Evolutionary conservation across 2,113 vertebrate species (phyloP), one percentile per base, ranked within the genome.

Genomic region (Myotis yumanensis): DNA sequence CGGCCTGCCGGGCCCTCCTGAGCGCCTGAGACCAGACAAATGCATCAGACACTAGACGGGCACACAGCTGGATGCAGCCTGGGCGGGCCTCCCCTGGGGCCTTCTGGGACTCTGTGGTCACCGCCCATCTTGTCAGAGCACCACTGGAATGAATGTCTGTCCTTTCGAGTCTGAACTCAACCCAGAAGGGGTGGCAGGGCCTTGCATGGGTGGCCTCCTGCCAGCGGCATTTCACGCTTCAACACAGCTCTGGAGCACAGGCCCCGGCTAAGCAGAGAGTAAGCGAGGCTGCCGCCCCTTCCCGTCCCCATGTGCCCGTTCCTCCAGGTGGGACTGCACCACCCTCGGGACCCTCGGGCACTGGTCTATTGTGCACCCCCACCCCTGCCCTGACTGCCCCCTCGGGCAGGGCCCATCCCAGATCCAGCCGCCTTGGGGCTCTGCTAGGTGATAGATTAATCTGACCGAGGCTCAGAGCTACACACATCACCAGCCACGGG

Each of bases 111-210:
- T 4, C 0, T 35, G 28, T 16, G 85, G 71, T 93, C 95, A 72
- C 35, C 52, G 76, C n/a, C 69, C 77, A 37, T 77, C 62, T 89
- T 35, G 59, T 86, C 77, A 83, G 89, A 69, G 76, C 23, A 66
- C 57, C 43, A 22, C 83, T 62, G 57, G 87, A 90, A 84, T 81
- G 28, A 92, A 68, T 28, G 22, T 48, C 90, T 94, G 54, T 93
- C 64, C 40, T 52, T 54, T 77, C 1, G 1, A 18, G 35, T 81
- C 32, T 25, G 23, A 89, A 32, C 51, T 86, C 86, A 59, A 46
- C 43, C 57, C 30, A 84, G 91, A 16, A 57, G 20, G n/a, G 59
- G 40, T 23, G 10, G 76, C 72, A 32, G 82, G 76, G 57, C 28
- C 76, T 71, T 5, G 2, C 0, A 1, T 46, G 46, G 72, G 73